Evolutionary conservation across 2,797 vertebrate species (phyloP).

Genomic region (Ispidina picta): DNA sequence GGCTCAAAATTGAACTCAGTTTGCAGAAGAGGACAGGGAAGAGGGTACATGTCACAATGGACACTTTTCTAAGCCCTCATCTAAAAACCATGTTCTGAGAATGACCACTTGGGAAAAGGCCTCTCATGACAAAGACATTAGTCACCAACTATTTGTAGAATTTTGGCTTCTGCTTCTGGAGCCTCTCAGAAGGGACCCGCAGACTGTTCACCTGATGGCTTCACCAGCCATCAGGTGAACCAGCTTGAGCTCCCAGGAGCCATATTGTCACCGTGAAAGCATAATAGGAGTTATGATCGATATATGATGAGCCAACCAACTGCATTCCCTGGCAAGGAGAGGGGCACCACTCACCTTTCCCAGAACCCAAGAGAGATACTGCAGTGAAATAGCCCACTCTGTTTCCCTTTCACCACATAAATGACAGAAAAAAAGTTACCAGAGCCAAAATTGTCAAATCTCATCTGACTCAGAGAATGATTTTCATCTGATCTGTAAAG

Average conservation of each 20-base stretch:
- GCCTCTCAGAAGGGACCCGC: neutral
- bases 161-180: neutral
- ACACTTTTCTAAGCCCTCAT: neutral
- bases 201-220: neutral
- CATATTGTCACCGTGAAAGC: neutral
- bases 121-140: neutral
- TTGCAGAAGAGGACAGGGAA: neutral
- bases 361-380: too few species aligned
- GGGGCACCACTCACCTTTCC: neutral
- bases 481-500: neutral
- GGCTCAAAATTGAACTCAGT: neutral
- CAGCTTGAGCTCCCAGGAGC: neutral
- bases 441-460: neutral
- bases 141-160: neutral
- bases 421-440: neutral
- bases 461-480: accelerated
- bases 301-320: too few species aligned
- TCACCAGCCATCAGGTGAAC: neutral
- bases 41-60: accelerated
- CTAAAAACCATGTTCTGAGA: neutral
- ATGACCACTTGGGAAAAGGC: neutral
- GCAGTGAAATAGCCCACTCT: neutral
- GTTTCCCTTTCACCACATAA: neutral
- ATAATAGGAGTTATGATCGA: accelerated
- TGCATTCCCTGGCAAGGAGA: accelerated